Conservation (phyloP, 2,113 vertebrate genomes). For the Anser brachyrhynchus region DNA sequence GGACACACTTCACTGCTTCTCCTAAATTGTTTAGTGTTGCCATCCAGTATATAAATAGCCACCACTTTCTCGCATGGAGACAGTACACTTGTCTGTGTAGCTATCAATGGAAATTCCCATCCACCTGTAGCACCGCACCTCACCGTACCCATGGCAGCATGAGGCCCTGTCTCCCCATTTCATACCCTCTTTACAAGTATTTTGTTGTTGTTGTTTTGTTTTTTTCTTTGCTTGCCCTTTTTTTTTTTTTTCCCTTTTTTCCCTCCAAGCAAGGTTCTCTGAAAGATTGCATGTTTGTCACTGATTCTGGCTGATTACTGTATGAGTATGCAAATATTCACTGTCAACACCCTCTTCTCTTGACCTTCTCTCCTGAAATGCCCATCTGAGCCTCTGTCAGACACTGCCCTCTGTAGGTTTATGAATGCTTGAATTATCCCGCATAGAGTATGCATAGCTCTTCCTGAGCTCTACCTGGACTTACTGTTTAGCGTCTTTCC, state of each 20-base stretch:
- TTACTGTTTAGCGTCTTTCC: background rate
- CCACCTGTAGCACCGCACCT: background rate
- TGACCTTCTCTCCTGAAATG: background rate
- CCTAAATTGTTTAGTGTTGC: constrained; percentile 60
- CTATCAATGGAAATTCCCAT: background rate
- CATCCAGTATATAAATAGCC: constrained; percentile 52
- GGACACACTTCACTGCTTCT: constrained; percentile 41
- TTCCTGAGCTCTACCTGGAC: background rate
- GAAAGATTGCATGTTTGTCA: background rate
- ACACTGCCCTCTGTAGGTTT: constrained; percentile 38
- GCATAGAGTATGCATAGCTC: fast-evolving
- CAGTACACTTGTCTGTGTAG: background rate
- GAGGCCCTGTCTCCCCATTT: fast-evolving
- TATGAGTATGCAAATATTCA: background rate
- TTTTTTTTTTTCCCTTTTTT: background rate
- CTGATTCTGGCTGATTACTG: background rate
- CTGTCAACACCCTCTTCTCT: background rate
- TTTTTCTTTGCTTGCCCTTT: too few species aligned
- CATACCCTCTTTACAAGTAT: background rate
- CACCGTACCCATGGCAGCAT: background rate
- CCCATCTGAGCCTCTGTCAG: background rate
- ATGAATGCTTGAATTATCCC: background rate
- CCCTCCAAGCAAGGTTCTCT: background rate
- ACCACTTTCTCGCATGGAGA: background rate
- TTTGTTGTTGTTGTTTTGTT: too few species aligned